Evolutionary conservation across 2,888 invertebrate species (phyloP), one percentile per base, ranked within the genome.

Genomic region (Phytoseiulus persimilis): DNA sequence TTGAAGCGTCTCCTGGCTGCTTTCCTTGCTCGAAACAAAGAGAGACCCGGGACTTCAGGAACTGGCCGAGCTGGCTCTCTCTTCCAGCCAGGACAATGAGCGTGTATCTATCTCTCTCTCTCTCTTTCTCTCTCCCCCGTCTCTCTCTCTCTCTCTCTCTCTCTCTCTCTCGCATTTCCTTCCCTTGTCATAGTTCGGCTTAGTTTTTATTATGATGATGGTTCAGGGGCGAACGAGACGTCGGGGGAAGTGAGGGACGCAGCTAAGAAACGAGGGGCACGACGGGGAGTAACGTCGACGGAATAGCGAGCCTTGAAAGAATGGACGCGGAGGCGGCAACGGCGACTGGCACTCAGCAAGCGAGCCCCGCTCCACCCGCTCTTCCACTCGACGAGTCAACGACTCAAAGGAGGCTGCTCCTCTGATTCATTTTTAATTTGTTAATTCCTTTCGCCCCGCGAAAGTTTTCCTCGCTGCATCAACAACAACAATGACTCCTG

Each of bases 21-120:
- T 65, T 65, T 65, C 65, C 65, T 65, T 65, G 65, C 65, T 65
- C 65, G 65, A 65, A 65, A 65, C 65, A 65, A 65, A 65, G 65
- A 65, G 28, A 65, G 65, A 65, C 65, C 28, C 65, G 18, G 65
- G n/a, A 14, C 11, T 65, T 65, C 18, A 65, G 65, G 65, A 23
- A 65, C 65, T 65, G 65, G 65, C 28, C 65, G 65, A 65, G 65
- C 65, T 65, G 65, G 65, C 65, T 65, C 18, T 65, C 28, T 65
- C 65, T 65, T 65, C 65, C 28, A 14, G 23, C 65, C 65, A 23
- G 65, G 65, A 65, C 65, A 65, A 65, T 65, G 65, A 65, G 65
- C 65, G 65, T 65, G 65, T 65, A 65, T 65, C 65, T 18, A 65
- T 65, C 65, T 28, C 65, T 39, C 39, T 39, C 65, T 28, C 65